These are phyloP conservation scores for Arenaria interpres DNA, from an alignment of 2,113 vertebrate species.

Conservation along the genomic window DNA sequence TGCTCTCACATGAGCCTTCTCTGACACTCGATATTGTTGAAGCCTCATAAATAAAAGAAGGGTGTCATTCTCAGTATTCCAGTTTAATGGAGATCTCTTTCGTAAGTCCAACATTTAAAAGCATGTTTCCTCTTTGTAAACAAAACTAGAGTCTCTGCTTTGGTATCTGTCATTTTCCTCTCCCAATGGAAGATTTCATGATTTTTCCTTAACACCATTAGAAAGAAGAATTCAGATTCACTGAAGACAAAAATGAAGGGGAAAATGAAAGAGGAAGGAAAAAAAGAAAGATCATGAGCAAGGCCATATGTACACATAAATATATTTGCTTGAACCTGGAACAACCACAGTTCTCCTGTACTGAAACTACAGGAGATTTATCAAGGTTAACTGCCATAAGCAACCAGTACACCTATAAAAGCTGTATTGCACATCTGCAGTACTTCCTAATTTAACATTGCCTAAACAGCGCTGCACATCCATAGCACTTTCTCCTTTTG, in stretches of 20 bases:
- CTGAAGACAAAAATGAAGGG: neutral
- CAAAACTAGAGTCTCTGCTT: neutral
- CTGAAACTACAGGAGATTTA: neutral
- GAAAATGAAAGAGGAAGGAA: neutral
- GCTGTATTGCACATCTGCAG: neutral
- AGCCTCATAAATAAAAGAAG: neutral
- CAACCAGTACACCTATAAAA: neutral
- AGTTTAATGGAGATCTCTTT: neutral
- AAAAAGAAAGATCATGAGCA: neutral
- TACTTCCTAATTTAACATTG: neutral
- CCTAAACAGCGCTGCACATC: neutral
- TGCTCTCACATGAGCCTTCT: neutral
- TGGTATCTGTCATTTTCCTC: neutral
- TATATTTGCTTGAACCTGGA: neutral
- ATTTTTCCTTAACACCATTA: neutral
- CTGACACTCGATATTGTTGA: neutral
- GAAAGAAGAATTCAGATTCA: neutral
- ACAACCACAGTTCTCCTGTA: neutral
- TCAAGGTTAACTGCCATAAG: neutral
- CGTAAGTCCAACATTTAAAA: neutral
- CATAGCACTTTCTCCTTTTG: neutral
- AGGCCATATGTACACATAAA: neutral
- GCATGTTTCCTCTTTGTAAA: neutral
- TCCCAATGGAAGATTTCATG: neutral
- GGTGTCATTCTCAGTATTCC: neutral